A percentile compares a stretch with the other conserved stretches of the same genome.
phyloP scores from a whole-genome alignment of 2,888 invertebrate species.

The Heliconius sara region DNA sequence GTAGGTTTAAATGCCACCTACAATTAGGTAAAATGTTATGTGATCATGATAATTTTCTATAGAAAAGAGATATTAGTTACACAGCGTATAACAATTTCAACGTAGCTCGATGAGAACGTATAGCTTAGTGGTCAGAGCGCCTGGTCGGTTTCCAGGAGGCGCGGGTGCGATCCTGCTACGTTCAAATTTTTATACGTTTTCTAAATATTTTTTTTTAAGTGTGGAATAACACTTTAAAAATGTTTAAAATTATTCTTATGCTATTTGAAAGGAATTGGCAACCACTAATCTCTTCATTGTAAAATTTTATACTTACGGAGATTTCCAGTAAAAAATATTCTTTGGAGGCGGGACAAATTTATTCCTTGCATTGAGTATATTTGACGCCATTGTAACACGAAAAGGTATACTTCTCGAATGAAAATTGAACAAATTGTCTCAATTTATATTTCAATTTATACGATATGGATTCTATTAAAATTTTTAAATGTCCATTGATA shows the following conservation, averaged over 20 bases:
- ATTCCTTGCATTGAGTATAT: constrained; percentile 35
- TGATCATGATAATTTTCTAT: too few relatives aligned
- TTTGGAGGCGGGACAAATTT: constrained; percentile 24
- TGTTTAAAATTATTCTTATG: background rate
- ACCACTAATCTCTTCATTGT: background rate
- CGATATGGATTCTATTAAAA: background rate
- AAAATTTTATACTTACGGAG: constrained; percentile 37
- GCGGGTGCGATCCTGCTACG: too few relatives aligned
- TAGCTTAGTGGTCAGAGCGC: too few relatives aligned
- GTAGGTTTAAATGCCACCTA: too few relatives aligned
- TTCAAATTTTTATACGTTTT: too few relatives aligned
- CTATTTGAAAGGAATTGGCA: background rate
- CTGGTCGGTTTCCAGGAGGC: too few relatives aligned
- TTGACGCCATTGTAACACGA: constrained; percentile 34
- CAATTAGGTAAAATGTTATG: too few relatives aligned
- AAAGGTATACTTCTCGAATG: constrained; percentile 1
- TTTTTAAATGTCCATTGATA: background rate
- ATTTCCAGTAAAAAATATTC: constrained; percentile 28
- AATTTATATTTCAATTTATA: constrained; percentile 20
- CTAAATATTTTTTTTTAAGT: too few relatives aligned
- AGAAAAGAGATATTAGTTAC: too few relatives aligned
- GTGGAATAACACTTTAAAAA: too few relatives aligned
- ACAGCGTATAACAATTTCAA: too few relatives aligned
- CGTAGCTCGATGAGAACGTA: too few relatives aligned
- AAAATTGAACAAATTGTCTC: background rate